These are phyloP conservation scores for Austrolebias charrua DNA, from an alignment of 2,797 vertebrate genomes.

Conservation along the genomic window DNA sequence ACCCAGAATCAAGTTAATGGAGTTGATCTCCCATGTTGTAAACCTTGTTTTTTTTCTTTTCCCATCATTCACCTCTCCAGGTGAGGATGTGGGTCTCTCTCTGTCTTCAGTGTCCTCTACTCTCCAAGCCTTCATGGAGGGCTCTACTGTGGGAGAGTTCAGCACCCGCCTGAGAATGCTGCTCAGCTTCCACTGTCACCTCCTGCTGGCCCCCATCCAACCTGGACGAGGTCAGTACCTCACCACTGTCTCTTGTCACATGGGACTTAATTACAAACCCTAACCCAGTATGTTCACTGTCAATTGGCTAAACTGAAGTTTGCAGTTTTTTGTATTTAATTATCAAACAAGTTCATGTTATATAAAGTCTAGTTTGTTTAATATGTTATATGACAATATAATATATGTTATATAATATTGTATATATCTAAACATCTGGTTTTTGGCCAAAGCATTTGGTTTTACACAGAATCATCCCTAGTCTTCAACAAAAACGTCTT, in stretches of 20 bases:
- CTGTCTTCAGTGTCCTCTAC: slow-evolving; percentile 83
- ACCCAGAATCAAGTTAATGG: background rate
- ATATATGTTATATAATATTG: no score
- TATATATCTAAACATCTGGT: no score
- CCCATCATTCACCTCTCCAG: slow-evolving; percentile 23
- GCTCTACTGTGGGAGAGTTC: slow-evolving; percentile 91
- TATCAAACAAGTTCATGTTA: no score
- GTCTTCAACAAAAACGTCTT: no score
- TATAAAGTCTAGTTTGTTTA: no score
- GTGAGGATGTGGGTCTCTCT: slow-evolving; percentile 62
- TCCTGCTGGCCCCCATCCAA: slow-evolving; percentile 83
- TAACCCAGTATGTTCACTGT: background rate
- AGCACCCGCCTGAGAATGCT: slow-evolving; percentile 84
- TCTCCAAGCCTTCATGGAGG: slow-evolving; percentile 92
- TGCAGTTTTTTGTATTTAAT: background rate
- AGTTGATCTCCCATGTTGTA: no score
- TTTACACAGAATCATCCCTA: no score
- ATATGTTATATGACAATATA: no score
- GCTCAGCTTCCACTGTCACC: slow-evolving; percentile 95
- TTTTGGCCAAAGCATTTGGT: no score
- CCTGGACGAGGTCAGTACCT: slow-evolving; percentile 81
- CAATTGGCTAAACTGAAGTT: background rate
- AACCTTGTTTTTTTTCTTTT: background rate
- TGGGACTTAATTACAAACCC: background rate
- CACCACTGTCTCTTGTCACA: background rate